These are phyloP conservation scores for Grammomys surdaster DNA, from an alignment of 2,113 vertebrate species.

Conservation along the genomic window DNA sequence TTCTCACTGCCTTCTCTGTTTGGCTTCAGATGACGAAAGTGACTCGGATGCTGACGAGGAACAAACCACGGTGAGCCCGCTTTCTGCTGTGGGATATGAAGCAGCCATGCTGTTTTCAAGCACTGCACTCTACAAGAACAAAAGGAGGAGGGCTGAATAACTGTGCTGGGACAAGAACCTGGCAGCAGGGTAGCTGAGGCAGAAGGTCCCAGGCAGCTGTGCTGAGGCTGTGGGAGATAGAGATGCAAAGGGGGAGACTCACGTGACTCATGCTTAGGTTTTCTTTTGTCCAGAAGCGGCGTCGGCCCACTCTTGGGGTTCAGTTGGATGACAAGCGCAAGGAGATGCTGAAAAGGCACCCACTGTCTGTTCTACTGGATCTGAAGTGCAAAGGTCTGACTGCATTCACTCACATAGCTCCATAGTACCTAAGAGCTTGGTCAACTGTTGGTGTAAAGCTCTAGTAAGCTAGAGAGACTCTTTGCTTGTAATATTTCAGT, in stretches of 20 bases:
- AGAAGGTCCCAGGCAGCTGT: background rate
- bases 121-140: background rate
- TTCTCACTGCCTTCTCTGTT: background rate
- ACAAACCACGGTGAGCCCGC: conserved; percentile 93
- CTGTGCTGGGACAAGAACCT: background rate
- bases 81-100: background rate
- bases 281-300: conserved; percentile 91
- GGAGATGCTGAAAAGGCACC: conserved; percentile 97
- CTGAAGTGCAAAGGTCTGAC: conserved; percentile 95
- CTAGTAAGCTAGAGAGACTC: background rate
- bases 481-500: background rate
- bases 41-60: conserved; percentile 98
- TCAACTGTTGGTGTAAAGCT: background rate
- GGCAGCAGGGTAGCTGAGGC: background rate
- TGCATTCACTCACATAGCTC: background rate
- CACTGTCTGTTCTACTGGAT: conserved; percentile 93
- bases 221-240: background rate
- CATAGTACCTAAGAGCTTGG: background rate
- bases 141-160: background rate
- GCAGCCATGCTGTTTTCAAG: background rate
- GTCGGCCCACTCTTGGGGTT: conserved; percentile 94
- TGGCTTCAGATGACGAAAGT: conserved; percentile 94
- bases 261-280: fast-evolving
- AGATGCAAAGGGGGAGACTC: fast-evolving
- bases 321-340: conserved; percentile 98